Evolutionary conservation across 2,797 vertebrate genomes (phyloP).

Genomic region (Schizopygopsis pylzovi): DNA sequence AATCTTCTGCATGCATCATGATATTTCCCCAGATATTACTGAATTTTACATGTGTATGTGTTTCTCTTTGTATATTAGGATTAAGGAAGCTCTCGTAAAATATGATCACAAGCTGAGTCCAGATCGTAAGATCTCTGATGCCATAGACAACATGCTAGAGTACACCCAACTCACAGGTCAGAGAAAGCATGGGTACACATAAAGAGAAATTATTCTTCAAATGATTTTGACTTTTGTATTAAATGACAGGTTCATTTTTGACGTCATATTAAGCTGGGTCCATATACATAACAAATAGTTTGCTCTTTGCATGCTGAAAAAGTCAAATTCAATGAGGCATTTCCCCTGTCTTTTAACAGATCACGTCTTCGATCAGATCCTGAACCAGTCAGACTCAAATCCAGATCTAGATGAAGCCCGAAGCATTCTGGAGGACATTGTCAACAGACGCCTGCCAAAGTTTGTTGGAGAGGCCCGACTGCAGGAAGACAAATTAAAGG

Average conservation of each 20-base stretch:
- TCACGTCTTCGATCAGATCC: constrained; percentile 11
- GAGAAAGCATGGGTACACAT: not conserved
- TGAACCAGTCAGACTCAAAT: not conserved
- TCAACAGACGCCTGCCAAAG: constrained; percentile 9
- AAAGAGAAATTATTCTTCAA: not conserved
- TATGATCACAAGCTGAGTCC: not conserved
- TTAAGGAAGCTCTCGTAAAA: constrained; percentile 2
- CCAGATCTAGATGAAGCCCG: fast-evolving
- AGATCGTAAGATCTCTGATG: not conserved
- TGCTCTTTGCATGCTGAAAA: not conserved
- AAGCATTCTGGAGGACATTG: not conserved
- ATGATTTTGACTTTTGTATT: not conserved
- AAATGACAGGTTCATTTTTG: not conserved
- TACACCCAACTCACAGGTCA: constrained; percentile 42
- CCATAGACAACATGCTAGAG: not conserved
- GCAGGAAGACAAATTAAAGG: not conserved
- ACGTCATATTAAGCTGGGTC: too few relatives aligned
- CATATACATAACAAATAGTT: not conserved
- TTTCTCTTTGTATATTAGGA: not conserved
- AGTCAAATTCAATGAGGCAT: not conserved
- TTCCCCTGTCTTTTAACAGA: not conserved
- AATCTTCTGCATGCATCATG: not conserved
- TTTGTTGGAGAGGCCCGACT: constrained; percentile 24
- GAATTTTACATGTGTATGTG: not conserved
- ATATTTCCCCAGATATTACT: not conserved